These are phyloP conservation scores for Mystacornis crossleyi DNA, from an alignment of 2,113 vertebrate genomes.

Conservation along the genomic window DNA sequence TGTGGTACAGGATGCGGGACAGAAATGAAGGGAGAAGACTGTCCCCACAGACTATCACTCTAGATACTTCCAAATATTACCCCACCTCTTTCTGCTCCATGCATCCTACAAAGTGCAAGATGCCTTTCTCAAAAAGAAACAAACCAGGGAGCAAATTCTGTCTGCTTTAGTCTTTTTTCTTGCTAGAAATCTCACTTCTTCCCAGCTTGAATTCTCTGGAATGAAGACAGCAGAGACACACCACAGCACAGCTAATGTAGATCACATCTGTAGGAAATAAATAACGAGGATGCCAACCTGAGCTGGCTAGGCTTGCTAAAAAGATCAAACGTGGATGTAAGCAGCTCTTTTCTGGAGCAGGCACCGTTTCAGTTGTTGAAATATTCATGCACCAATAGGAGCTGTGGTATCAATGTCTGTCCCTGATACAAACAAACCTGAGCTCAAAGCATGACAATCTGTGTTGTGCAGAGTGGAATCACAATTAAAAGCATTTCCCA, in stretches of 20 bases:
- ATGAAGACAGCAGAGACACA: background rate
- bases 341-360: constrained; percentile 44
- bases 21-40: background rate
- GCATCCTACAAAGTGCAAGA: background rate
- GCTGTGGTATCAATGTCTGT: constrained; percentile 26
- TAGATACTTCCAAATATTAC: background rate
- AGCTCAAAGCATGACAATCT: constrained; percentile 40
- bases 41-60: background rate
- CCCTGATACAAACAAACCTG: constrained; percentile 44
- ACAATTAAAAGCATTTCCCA: constrained; percentile 11
- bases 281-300: background rate
- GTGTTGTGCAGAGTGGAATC: background rate
- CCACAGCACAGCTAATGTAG: background rate
- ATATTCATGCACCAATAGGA: constrained; percentile 53
- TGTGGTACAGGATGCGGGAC: background rate
- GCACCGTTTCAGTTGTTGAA: constrained; percentile 27
- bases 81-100: background rate
- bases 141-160: background rate
- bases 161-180: background rate
- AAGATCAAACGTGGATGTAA: constrained; percentile 19
- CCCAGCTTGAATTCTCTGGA: background rate
- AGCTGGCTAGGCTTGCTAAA: background rate
- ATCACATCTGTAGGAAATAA: background rate
- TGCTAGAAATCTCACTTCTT: background rate
- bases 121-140: background rate